Conservation (phyloP, 1,140 invertebrate genomes). For the Apis cerana region DNA sequence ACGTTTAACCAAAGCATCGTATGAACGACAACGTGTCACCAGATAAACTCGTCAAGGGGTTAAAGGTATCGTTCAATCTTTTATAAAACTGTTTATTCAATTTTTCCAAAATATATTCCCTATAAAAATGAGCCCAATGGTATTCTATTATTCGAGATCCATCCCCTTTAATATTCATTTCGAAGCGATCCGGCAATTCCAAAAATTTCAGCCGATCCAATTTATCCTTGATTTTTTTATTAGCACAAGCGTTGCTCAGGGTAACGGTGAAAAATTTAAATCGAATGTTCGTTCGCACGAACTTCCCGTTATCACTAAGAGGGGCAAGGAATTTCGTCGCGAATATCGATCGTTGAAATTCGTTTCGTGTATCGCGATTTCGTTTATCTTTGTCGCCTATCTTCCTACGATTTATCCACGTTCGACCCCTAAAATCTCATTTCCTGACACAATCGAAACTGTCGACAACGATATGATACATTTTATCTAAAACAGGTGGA, state of each 20-base stretch:
- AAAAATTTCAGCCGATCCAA: slow-evolving; percentile 10
- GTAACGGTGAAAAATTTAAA: slow-evolving; percentile 25
- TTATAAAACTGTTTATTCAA: neutral
- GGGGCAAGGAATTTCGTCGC: neutral
- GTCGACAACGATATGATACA: neutral
- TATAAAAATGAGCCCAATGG: too few relatives aligned
- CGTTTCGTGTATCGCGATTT: neutral
- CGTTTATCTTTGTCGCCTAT: slow-evolving; percentile 10
- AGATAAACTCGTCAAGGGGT: neutral
- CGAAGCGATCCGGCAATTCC: neutral
- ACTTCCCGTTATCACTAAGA: neutral
- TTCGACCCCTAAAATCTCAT: neutral
- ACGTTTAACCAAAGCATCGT: neutral
- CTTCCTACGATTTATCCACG: slow-evolving; percentile 1
- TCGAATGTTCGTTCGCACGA: neutral
- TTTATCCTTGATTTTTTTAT: neutral
- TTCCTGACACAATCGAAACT: neutral
- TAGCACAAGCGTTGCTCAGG: neutral
- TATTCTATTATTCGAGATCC: neutral
- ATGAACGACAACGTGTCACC: neutral
- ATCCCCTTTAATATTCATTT: slow-evolving; percentile 4
- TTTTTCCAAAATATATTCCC: neutral
- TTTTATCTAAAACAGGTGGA: neutral
- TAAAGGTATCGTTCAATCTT: neutral
- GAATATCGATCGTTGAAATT: neutral